A percentile compares a stretch with the other conserved stretches of the same genome.
Conservation (phyloP, 2,888 invertebrate species). For the Limnephilus lunatus region DNA sequence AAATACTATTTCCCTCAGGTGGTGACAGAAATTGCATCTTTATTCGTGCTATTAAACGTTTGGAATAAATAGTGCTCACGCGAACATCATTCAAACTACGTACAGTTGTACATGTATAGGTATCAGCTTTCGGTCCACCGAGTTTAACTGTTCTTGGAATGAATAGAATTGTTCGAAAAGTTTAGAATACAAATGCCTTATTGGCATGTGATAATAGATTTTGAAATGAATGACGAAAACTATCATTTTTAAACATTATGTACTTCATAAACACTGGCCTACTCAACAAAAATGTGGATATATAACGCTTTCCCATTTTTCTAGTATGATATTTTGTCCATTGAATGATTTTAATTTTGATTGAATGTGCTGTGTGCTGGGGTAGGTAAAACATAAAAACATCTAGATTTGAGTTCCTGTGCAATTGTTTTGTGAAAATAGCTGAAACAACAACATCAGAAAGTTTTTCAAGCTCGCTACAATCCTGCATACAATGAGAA, state of each 20-base stretch:
- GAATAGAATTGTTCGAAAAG: background rate
- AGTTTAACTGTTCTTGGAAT: background rate
- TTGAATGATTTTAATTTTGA: no score
- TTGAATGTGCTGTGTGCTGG: no score
- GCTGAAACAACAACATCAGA: background rate
- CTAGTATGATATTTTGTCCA: no score
- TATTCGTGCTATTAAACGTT: background rate
- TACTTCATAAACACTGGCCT: no score
- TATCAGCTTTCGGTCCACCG: background rate
- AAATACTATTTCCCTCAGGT: background rate
- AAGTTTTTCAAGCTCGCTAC: background rate
- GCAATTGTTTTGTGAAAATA: background rate
- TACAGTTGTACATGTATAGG: background rate
- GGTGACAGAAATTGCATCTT: background rate
- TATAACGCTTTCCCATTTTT: no score
- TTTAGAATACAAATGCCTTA: background rate
- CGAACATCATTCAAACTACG: background rate
- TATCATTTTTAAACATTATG: no score
- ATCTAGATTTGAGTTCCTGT: background rate
- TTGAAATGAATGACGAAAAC: no score
- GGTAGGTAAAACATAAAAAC: no score
- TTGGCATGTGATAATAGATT: no score
- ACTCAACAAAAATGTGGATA: no score
- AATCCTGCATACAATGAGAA: background rate
- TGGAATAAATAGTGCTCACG: background rate